These are phyloP conservation scores for Ridgeia piscesae DNA, from an alignment of 1,140 invertebrate species.

Conservation along the genomic window DNA sequence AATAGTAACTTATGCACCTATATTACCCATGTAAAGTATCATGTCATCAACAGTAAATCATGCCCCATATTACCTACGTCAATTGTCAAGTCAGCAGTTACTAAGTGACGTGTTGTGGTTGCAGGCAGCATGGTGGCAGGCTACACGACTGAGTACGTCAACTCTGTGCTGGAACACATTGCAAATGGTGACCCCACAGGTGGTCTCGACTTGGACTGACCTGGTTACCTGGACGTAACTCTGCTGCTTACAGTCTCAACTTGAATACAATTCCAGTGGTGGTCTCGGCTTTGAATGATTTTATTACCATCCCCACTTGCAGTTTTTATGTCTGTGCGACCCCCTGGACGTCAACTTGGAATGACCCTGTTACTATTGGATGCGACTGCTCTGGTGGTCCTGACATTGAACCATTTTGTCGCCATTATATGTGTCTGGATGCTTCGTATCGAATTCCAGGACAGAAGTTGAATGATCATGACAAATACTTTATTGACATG, in stretches of 20 bases:
- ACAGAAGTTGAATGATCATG: not conserved
- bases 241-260: too few relatives aligned
- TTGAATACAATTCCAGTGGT: not conserved
- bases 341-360: not conserved
- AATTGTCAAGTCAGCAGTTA: not conserved
- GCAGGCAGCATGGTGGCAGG: constrained; percentile 70
- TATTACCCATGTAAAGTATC: too few relatives aligned
- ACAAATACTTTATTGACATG: not conserved
- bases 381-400: not conserved
- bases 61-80: too few relatives aligned
- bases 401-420: not conserved
- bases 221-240: too few relatives aligned
- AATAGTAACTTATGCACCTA: too few relatives aligned
- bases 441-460: not conserved
- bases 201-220: constrained; percentile 31
- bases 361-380: not conserved
- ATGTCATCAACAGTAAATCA: too few relatives aligned
- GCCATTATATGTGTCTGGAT: not conserved
- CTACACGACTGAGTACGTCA: constrained; percentile 82
- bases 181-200: constrained; percentile 48
- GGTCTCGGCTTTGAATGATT: not conserved
- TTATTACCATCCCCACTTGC: not conserved
- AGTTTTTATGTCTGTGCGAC: too few relatives aligned
- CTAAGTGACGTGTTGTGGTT: not conserved
- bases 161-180: constrained; percentile 75